phyloP scores from a whole-genome alignment of 2,888 invertebrate species.

The Nephrotoma flavescens region DNA sequence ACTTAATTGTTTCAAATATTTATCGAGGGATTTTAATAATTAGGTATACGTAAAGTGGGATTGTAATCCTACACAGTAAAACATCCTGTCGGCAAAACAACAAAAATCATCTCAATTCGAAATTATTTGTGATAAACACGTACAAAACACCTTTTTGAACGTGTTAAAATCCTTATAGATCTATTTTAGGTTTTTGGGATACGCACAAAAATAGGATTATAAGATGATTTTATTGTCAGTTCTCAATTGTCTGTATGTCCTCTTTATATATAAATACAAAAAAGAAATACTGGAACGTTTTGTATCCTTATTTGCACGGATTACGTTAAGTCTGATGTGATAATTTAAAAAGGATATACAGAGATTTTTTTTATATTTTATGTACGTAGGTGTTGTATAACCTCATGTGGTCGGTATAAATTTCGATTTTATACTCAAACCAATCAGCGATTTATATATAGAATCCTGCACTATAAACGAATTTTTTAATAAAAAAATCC shows the following conservation, averaged over 20 bases:
- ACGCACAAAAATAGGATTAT: neutral
- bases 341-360: neutral
- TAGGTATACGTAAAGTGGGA: neutral
- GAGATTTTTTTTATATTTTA: neutral
- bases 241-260: conserved; percentile 2
- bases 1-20: neutral
- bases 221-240: neutral
- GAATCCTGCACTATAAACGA: neutral
- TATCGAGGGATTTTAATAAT: neutral
- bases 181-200: neutral
- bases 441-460: neutral
- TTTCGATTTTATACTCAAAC: neutral
- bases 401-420: neutral
- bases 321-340: neutral
- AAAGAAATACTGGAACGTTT: neutral
- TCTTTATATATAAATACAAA: neutral
- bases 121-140: neutral
- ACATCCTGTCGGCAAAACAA: neutral
- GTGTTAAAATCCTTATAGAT: neutral
- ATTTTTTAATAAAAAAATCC: neutral
- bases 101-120: neutral
- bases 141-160: neutral
- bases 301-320: neutral
- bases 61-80: neutral
- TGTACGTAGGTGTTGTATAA: neutral